These are phyloP conservation scores for Drosophila buzzatii DNA, from an alignment of 2,888 invertebrate genomes.

Conservation along the genomic window DNA sequence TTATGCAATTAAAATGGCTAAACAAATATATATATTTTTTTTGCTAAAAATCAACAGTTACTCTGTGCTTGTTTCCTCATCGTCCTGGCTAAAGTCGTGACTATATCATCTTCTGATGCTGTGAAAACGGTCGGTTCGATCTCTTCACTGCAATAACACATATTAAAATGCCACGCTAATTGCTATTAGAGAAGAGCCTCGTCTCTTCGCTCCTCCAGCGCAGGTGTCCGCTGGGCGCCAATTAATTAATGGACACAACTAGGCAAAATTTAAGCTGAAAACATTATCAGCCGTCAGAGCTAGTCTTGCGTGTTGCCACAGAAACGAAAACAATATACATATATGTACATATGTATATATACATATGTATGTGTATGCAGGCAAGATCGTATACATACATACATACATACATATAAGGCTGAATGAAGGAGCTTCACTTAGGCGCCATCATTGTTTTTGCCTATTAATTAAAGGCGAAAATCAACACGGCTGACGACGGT, in stretches of 20 bases:
- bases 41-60: conserved; percentile 18
- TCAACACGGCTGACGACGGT: conserved; percentile 34
- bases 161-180: conserved; percentile 82
- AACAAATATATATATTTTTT: conserved; percentile 23
- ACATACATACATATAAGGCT: conserved; percentile 55
- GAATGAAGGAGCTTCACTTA: conserved; percentile 21
- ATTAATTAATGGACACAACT: conserved; percentile 75
- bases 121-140: conserved; percentile 74
- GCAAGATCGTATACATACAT: conserved; percentile 74
- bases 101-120: conserved; percentile 37
- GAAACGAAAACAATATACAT: conserved; percentile 27
- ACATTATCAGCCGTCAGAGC: conserved; percentile 12
- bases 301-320: conserved; percentile 57
- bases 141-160: conserved; percentile 78
- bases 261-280: conserved; percentile 42
- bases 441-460: conserved; percentile 52
- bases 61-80: conserved; percentile 28
- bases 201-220: conserved; percentile 16
- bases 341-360: conserved; percentile 56
- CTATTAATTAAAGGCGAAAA: conserved; percentile 72
- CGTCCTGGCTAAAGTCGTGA: conserved; percentile 65
- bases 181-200: conserved; percentile 67
- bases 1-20: conserved; percentile 64
- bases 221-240: conserved; percentile 49
- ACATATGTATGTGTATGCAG: conserved; percentile 53